Evolutionary conservation across 2,888 invertebrate species (phyloP), one percentile per base, ranked within the genome.

Genomic region (Mimas tiliae): DNA sequence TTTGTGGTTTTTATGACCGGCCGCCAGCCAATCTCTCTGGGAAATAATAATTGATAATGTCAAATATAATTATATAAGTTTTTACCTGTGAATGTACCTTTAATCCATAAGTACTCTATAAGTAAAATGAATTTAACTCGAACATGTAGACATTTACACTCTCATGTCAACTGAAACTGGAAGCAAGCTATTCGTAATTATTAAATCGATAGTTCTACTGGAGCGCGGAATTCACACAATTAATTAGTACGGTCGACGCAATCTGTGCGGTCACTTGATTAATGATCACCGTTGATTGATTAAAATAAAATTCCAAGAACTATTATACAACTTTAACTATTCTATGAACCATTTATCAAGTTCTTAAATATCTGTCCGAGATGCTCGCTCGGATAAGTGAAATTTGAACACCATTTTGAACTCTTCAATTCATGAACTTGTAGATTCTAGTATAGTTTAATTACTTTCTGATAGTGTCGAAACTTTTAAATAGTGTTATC

Each of bases 201-300:
- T 55, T 65, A 34, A 38, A 58, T 58, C 47, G 58, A 65, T 65
- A 55, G 33, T 52, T 65, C 55, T 70, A 67, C 65, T 66, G 67
- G 68, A 70, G 69, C 68, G 62, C 58, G 65, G 45, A 47, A 63
- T 47, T 70, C 47, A 73, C 72, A 72, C 75, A 73, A 77, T 83
- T 81, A 81, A 82, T 82, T 81, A 79, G 74, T 77, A 80, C 69
- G 70, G 70, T 71, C 53, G 14, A 33, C 62, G 63, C 66, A 66
- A 68, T 70, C 70, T 71, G 62, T 77, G 78, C 73, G 75, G 80
- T 80, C 76, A 74, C 75, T 74, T 80, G 77, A 79, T 77, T 66
- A 77, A 82, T 79, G 80, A 73, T 70, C 73, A 16, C 68, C 64
- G 64, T 74, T 80, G 78, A 81, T 80, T 70, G 73, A 80, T 80